These are phyloP conservation scores for Epinotia brunnichana DNA, from an alignment of 2,888 invertebrate genomes.

Conservation along the genomic window DNA sequence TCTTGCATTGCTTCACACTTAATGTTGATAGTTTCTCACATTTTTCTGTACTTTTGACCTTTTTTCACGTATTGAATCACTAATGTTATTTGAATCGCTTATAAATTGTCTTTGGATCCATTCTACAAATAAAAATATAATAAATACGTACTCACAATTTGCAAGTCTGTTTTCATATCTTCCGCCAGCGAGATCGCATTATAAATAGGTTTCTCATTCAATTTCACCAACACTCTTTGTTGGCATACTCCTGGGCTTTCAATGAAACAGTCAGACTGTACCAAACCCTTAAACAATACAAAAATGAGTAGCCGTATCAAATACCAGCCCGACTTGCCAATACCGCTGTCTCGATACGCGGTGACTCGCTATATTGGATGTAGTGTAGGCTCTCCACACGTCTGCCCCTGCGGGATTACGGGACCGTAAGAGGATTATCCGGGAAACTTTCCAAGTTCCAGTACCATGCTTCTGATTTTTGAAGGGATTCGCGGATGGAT, in stretches of 20 bases:
- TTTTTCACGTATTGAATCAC: too few relatives aligned
- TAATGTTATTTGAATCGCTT: too few relatives aligned
- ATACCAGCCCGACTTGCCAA: slow-evolving; percentile 17
- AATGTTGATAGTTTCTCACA: too few relatives aligned
- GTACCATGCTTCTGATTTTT: slow-evolving; percentile 28
- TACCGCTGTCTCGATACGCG: slow-evolving; percentile 24
- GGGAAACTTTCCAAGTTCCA: slow-evolving; percentile 21
- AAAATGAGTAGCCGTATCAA: slow-evolving; percentile 17
- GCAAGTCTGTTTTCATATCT: too few relatives aligned
- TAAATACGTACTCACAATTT: too few relatives aligned
- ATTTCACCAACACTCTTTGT: neutral
- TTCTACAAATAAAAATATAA: too few relatives aligned
- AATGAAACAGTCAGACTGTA: neutral
- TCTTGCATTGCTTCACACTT: too few relatives aligned
- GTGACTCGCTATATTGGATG: slow-evolving; percentile 32
- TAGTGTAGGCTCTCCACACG: slow-evolving; percentile 43
- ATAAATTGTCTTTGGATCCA: too few relatives aligned
- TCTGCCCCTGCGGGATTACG: slow-evolving; percentile 34
- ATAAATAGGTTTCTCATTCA: too few relatives aligned
- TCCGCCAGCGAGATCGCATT: too few relatives aligned
- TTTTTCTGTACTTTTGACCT: too few relatives aligned
- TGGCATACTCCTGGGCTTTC: neutral
- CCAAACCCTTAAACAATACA: neutral
- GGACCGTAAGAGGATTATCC: slow-evolving; percentile 39
- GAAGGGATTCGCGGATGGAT: slow-evolving; percentile 7